phyloP scores from a whole-genome alignment of 2,888 invertebrate species.

The Herminia tarsipennalis region DNA sequence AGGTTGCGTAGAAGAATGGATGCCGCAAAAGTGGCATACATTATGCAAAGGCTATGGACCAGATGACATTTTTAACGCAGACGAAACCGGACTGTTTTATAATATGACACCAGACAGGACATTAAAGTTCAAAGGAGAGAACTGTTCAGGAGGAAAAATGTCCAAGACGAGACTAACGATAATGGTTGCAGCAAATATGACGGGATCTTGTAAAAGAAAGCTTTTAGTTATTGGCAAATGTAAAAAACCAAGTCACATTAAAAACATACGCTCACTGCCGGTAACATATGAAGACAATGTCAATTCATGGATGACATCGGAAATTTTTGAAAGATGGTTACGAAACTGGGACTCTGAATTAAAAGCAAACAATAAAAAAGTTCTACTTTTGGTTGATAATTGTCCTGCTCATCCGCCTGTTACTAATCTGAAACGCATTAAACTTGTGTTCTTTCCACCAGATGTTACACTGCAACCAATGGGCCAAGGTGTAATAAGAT shows the following conservation, averaged over 20 bases:
- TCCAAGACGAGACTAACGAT: background rate
- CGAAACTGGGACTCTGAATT: slow-evolving; percentile 12
- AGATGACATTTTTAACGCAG: too few relatives aligned
- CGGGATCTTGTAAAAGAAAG: background rate
- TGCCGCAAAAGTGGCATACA: too few relatives aligned
- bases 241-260: background rate
- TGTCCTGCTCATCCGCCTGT: slow-evolving; percentile 12
- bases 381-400: slow-evolving; percentile 14
- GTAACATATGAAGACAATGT: background rate
- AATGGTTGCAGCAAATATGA: background rate
- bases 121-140: background rate
- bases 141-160: background rate
- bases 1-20: background rate
- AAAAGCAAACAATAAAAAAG: slow-evolving; percentile 10
- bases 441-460: slow-evolving; percentile 10
- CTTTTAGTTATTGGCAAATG: too few relatives aligned
- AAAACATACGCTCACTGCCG: background rate
- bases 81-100: background rate
- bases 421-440: slow-evolving; percentile 21
- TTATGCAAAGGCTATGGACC: too few relatives aligned
- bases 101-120: background rate
- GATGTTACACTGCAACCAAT: slow-evolving; percentile 25
- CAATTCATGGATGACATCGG: background rate
- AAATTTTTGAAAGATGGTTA: slow-evolving; percentile 6
- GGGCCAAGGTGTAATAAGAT: slow-evolving; percentile 30